These are phyloP conservation scores for Prionace glauca DNA, from an alignment of 2,797 vertebrate species.

Conservation along the genomic window DNA sequence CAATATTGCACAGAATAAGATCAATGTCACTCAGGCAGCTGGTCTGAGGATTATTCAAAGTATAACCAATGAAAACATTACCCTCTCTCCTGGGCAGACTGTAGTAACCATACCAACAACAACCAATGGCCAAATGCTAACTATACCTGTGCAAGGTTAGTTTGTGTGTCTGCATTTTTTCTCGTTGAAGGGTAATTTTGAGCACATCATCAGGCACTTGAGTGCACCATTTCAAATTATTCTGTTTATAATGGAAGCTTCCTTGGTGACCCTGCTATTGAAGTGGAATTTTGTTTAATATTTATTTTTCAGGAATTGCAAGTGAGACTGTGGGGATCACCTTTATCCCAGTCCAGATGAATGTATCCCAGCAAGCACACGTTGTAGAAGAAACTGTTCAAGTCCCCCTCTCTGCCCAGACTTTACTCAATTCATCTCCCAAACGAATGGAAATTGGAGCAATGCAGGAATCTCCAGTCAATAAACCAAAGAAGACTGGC, in stretches of 20 bases:
- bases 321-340: slow-evolving; percentile 66
- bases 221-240: not conserved
- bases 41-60: slow-evolving; percentile 60
- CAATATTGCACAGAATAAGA: slow-evolving; percentile 54
- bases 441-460: slow-evolving; percentile 47
- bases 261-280: slow-evolving; percentile 15
- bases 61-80: slow-evolving; percentile 52
- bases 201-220: not conserved
- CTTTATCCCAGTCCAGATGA: slow-evolving; percentile 68
- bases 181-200: not conserved
- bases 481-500: slow-evolving; percentile 74
- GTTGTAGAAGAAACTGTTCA: slow-evolving; percentile 48
- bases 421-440: slow-evolving; percentile 68
- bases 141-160: slow-evolving; percentile 74
- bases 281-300: slow-evolving; percentile 41
- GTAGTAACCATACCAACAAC: slow-evolving; percentile 63
- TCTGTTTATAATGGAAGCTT: not conserved
- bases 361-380: slow-evolving; percentile 48
- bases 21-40: slow-evolving; percentile 57
- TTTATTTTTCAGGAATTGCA: slow-evolving; percentile 59
- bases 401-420: slow-evolving; percentile 65
- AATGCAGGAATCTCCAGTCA: slow-evolving; percentile 49
- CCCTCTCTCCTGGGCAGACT: slow-evolving; percentile 55
- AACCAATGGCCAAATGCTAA: slow-evolving; percentile 58
- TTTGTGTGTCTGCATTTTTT: not conserved